Conservation (phyloP, 2,113 vertebrate genomes). For the Cisticola juncidis region DNA sequence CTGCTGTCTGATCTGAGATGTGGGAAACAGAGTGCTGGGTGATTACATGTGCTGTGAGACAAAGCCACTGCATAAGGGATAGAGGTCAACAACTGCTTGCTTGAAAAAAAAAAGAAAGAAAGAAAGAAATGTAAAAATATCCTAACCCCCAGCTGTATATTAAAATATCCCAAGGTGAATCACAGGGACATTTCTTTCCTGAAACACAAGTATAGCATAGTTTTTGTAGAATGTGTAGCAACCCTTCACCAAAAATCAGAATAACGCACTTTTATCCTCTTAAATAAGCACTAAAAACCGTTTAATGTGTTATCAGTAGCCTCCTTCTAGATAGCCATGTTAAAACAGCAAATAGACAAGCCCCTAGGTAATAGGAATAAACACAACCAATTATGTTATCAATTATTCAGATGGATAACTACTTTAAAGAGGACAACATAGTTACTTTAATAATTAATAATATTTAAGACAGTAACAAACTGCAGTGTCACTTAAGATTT, state of each 20-base stretch:
- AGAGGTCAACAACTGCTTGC: not conserved
- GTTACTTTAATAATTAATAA: slow-evolving; percentile 77
- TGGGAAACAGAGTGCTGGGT: not conserved
- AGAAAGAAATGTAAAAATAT: not conserved
- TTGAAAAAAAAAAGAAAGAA: not conserved
- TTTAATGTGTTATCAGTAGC: not conserved
- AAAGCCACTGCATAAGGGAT: not conserved
- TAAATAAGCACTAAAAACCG: not conserved
- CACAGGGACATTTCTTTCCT: not conserved
- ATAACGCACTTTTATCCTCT: not conserved
- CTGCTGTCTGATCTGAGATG: not conserved
- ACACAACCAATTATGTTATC: slow-evolving; percentile 71
- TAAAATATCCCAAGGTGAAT: not conserved
- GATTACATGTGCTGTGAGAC: not conserved
- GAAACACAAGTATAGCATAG: not conserved
- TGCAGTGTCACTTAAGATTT: not conserved
- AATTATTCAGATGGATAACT: slow-evolving; percentile 81
- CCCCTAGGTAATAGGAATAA: not conserved
- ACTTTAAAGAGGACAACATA: slow-evolving; percentile 70
- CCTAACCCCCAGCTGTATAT: not conserved
- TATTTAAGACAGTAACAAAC: slow-evolving; percentile 49
- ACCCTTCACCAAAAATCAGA: not conserved
- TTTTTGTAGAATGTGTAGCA: not conserved
- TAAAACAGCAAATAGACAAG: not conserved
- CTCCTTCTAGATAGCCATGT: not conserved